Evolutionary conservation across 2,113 vertebrate species (phyloP).

Genomic region (Erythrocercus mccallii): DNA sequence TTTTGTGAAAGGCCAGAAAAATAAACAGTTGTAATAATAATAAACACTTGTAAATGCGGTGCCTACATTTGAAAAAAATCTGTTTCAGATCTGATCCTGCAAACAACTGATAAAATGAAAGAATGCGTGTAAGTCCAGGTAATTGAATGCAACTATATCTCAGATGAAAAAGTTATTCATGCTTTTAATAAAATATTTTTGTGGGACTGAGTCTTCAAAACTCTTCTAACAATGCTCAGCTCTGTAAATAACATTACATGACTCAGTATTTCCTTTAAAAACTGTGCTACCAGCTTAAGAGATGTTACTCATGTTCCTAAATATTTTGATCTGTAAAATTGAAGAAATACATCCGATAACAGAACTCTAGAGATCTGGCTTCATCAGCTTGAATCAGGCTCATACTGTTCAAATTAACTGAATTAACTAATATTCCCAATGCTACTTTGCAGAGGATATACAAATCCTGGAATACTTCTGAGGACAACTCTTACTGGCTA

Average conservation of each 20-base stretch:
- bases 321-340: not conserved
- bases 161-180: not conserved
- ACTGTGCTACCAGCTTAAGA: not conserved
- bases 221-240: not conserved
- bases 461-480: not conserved
- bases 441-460: not conserved
- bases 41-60: fast-evolving
- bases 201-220: not conserved
- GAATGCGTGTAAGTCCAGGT: not conserved
- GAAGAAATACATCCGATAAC: not conserved
- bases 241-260: not conserved
- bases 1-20: not conserved
- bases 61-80: not conserved
- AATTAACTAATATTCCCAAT: not conserved
- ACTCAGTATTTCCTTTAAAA: not conserved
- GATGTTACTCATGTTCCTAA: not conserved
- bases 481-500: not conserved
- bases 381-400: not conserved
- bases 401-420: not conserved
- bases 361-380: not conserved
- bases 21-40: too few species aligned
- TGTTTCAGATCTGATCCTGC: not conserved
- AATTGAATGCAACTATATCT: not conserved
- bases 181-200: not conserved
- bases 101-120: not conserved